Evolutionary conservation across 2,888 invertebrate genomes (phyloP).

Genomic region (Epinotia demarniana): DNA sequence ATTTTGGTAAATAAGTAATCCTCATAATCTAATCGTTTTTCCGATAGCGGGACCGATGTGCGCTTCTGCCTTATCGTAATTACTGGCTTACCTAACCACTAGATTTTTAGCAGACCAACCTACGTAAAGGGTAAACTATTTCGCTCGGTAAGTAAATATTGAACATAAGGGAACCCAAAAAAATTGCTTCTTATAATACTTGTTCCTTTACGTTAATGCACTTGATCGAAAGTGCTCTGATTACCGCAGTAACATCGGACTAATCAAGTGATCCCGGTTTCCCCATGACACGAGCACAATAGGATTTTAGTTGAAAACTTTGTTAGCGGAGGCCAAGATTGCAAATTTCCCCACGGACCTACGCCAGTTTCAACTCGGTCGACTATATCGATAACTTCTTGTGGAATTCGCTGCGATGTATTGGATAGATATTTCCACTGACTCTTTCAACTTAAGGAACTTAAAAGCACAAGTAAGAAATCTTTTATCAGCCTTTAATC

Average conservation of each 20-base stretch:
- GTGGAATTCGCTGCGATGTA: slow-evolving; percentile 67
- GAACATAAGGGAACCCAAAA: too few species aligned
- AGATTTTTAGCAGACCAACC: too few species aligned
- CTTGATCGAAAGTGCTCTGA: not conserved
- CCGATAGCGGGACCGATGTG: too few species aligned
- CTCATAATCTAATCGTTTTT: too few species aligned
- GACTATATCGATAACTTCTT: slow-evolving; percentile 80
- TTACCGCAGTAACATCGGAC: slow-evolving; percentile 47
- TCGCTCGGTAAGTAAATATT: too few species aligned
- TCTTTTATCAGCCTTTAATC: not conserved
- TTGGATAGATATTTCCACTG: slow-evolving; percentile 59
- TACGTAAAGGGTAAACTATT: too few species aligned
- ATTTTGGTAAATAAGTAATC: too few species aligned
- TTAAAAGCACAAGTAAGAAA: not conserved
- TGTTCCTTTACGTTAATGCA: not conserved
- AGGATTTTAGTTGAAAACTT: slow-evolving; percentile 83
- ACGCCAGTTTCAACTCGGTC: slow-evolving; percentile 78
- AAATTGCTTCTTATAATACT: too few species aligned
- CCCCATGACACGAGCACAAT: slow-evolving; percentile 76
- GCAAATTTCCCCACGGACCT: slow-evolving; percentile 80
- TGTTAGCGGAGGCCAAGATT: slow-evolving; percentile 82
- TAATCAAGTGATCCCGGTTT: slow-evolving; percentile 73
- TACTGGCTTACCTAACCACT: too few species aligned
- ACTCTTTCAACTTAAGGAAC: slow-evolving; percentile 5
- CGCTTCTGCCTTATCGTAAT: too few species aligned